phyloP scores from a whole-genome alignment of 1,140 invertebrate genomes.

The Melipona quadrifasciata region DNA sequence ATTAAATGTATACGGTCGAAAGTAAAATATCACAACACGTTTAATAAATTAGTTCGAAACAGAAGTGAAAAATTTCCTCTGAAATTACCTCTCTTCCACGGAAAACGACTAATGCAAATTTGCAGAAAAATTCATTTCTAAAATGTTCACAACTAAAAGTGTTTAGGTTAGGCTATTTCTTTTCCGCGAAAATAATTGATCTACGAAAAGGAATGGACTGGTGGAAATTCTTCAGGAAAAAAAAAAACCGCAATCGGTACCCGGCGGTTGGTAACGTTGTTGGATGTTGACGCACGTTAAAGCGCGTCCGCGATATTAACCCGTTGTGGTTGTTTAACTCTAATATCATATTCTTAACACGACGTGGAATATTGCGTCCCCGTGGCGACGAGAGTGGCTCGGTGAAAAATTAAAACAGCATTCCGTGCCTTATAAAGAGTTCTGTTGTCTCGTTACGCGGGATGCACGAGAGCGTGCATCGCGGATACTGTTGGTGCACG shows the following conservation, averaged over 20 bases:
- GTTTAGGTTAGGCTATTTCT: too few relatives aligned
- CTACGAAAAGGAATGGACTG: background rate
- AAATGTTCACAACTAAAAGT: too few relatives aligned
- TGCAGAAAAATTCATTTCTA: too few relatives aligned
- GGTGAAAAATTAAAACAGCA: slow-evolving; percentile 55
- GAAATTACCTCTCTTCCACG: too few relatives aligned
- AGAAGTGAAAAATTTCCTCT: too few relatives aligned
- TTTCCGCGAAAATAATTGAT: background rate
- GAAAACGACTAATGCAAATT: too few relatives aligned
- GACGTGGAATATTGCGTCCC: slow-evolving; percentile 38
- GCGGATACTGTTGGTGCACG: slow-evolving; percentile 67
- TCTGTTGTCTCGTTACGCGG: slow-evolving; percentile 76
- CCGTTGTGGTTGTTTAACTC: slow-evolving; percentile 28
- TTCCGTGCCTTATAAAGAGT: slow-evolving; percentile 74
- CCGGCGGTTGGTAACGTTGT: background rate
- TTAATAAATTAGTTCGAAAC: too few relatives aligned
- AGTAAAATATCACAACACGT: too few relatives aligned
- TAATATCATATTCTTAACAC: slow-evolving; percentile 54
- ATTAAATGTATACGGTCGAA: too few relatives aligned
- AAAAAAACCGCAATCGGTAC: background rate
- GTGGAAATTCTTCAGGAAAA: background rate
- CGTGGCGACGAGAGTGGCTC: slow-evolving; percentile 19
- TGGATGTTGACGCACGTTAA: background rate
- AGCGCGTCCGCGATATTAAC: slow-evolving; percentile 27
- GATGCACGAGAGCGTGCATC: slow-evolving; percentile 67